Base-by-base conservation (phyloP, 2,888 invertebrate species). In the Callyntrura guangdongensis region DNA sequence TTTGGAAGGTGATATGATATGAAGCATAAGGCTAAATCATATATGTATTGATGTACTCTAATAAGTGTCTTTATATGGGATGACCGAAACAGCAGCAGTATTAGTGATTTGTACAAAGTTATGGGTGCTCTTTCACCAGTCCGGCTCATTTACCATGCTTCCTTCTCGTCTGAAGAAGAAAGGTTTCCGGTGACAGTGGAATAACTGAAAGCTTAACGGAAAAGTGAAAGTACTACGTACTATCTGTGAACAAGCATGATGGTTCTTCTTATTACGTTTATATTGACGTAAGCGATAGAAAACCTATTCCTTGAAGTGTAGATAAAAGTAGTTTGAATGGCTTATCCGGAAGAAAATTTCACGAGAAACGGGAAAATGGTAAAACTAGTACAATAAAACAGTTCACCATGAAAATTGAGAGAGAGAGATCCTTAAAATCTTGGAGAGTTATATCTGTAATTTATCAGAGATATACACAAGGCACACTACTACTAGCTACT, bases 321-420 rank as follows among this genome's bases (percentile, higher is more conserved):
- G 4, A n/a, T 27, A 8, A 6, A n/a, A n/a, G 11, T 45, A 45
- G 77, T 53, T n/a, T 77, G 59, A 81, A 61, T 89, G 61, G 89
- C 64, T 74, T 84, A 74, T 61, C 89, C 89, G 84, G 83, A 84
- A 89, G 77, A 77, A 84, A 64, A 77, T 84, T 86, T 89, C 77
- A 84, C 49, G 74, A 77, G 47, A 86, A 64, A 20, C n/a, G 72
- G 59, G 45, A 45, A 56, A 74, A 77, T 86, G 72, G 85, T 72
- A 59, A 86, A 86, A 74, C 36, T 36, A 36, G 77, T 59, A 74
- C 49, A 77, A 86, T 86, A 86, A 86, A 61, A 53, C 61, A 47
- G 77, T 27, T 36, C 47, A 61, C 61, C 86, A 86, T 85, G 72
- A 85, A 85, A 85, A 49, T 83, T 67, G 83, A 67, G 72, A n/a